Evolutionary conservation across 2,797 vertebrate species (phyloP), one percentile per base, ranked within the genome.

Genomic region (Antennarius maculatus): DNA sequence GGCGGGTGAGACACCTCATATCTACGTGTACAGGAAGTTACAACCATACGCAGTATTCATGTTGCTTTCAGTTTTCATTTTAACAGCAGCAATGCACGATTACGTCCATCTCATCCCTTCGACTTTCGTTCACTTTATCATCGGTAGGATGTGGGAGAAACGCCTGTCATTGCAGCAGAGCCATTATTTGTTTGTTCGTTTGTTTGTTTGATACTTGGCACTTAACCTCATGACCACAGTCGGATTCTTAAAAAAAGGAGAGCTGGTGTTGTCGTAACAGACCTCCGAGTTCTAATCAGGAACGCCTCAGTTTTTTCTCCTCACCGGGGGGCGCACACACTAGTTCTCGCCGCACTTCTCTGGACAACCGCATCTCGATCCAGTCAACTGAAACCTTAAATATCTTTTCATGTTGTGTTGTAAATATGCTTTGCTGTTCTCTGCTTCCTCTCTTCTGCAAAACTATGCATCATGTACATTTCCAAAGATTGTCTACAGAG

Each of bases 391-490:
- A 79, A 86, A 73, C 70, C 69, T 83, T 74, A 51, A 71, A 79
- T 74, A 79, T 87, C 71, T 87, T 71, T 80, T 77, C 68, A 54
- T 72, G 66, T 82, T 80, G 39, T 85, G 83, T 86, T 86, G 70
- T 81, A 77, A 81, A 71, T 67, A 50, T 85, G 76, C 84, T 86
- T 83, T 79, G 61, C 79, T 80, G 71, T 65, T 46, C 46, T 17
- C 28, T 46, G 17, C 13, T 69, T 9, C 54, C 6, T 69, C 53
- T 60, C 82, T 70, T 85, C 88, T 92, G 91, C 84, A 81, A 85
- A 90, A 86, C 93, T 93, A 93, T 94, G 92, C 93, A 94, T 92
- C 61, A 13, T 87, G 81, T 90, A 81, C 91, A 87, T 89, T 90
- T 90, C 92, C 93, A 94, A 94, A 94, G 93, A 94, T 84, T 79